Conservation (phyloP, 2,797 vertebrate species). For the Danio choprae region DNA sequence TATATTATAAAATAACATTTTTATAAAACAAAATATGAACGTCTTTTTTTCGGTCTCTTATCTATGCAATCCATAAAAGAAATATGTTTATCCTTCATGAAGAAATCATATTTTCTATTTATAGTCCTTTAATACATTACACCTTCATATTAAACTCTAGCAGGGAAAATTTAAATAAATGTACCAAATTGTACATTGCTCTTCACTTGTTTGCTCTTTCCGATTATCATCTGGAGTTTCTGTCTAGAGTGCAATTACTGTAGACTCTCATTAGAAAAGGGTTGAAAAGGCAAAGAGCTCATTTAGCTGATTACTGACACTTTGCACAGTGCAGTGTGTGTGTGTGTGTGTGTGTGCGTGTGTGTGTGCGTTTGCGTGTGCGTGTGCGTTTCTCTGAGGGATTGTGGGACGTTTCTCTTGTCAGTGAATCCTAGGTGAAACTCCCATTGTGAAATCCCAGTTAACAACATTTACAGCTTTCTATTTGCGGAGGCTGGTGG, state of each 20-base stretch:
- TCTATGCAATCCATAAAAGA: no score
- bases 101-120: not conserved
- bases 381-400: constrained; percentile 26
- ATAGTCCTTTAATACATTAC: not conserved
- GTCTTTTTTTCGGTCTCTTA: no score
- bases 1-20: no score
- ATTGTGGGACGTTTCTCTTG: constrained; percentile 49
- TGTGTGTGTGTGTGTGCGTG: not conserved
- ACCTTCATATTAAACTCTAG: not conserved
- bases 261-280: constrained; percentile 10
- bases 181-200: not conserved
- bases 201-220: not conserved
- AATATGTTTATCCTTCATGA: not conserved
- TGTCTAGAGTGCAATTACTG: not conserved
- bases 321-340: not conserved
- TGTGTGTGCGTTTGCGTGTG: constrained; percentile 1
- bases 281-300: constrained; percentile 6
- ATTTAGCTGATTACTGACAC: constrained; percentile 9
- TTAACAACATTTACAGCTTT: constrained; percentile 1
- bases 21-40: no score
- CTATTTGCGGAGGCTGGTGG: constrained; percentile 28
- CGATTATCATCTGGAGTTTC: not conserved
- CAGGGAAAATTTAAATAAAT: not conserved
- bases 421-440: not conserved
- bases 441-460: constrained; percentile 25